phyloP scores from a whole-genome alignment of 1,140 invertebrate genomes.

The Micrasema minimum region DNA sequence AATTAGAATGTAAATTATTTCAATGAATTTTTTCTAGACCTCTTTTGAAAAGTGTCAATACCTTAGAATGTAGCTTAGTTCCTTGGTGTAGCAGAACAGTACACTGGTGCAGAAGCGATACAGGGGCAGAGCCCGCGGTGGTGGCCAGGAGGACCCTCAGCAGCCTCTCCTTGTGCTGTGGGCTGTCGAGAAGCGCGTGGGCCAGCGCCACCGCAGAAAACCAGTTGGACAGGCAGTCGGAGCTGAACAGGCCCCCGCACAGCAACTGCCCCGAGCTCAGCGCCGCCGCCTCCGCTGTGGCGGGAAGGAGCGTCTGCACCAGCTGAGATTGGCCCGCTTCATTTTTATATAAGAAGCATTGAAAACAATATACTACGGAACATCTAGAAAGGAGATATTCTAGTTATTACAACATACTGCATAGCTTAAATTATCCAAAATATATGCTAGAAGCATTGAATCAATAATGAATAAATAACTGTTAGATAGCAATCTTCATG shows the following conservation, averaged over 20 bases:
- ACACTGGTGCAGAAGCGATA: conserved; percentile 90
- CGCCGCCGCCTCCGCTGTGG: conserved; percentile 76
- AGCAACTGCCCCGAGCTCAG: conserved; percentile 89
- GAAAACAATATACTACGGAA: conserved; percentile 96
- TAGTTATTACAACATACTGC: too few species aligned
- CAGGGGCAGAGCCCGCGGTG: conserved; percentile 82
- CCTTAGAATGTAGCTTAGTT: conserved; percentile 87
- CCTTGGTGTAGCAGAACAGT: conserved; percentile 85
- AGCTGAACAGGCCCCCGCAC: conserved; percentile 92
- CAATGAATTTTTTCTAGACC: too few species aligned
- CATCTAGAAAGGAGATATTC: conserved; percentile 65
- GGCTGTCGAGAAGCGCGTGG: conserved; percentile 90
- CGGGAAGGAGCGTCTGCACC: conserved; percentile 91
- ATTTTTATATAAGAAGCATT: conserved; percentile 96
- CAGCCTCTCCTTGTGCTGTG: conserved; percentile 91
- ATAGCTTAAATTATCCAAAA: too few species aligned
- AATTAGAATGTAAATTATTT: too few species aligned
- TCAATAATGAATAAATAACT: too few species aligned
- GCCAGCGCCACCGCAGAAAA: conserved; percentile 92
- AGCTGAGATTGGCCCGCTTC: conserved; percentile 88
- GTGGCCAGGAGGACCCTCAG: conserved; percentile 91
- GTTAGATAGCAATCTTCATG: too few species aligned
- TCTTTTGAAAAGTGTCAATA: too few species aligned
- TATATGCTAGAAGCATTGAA: too few species aligned
- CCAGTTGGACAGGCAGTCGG: conserved; percentile 96